phyloP scores from a whole-genome alignment of 2,797 vertebrate species.

The Dallia pectoralis region DNA sequence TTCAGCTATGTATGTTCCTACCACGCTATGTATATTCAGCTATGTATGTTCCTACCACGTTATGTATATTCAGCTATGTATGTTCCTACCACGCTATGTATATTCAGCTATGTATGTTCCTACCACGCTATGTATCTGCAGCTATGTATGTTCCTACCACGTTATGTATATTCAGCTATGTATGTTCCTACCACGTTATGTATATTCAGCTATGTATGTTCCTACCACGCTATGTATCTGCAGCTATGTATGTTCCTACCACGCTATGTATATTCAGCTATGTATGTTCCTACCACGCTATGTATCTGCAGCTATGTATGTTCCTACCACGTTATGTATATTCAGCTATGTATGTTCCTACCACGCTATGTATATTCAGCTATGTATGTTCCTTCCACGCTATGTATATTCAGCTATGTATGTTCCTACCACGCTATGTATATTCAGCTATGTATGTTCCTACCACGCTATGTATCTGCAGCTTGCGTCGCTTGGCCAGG shows the following conservation, averaged over 20 bases:
- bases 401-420: neutral
- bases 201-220: neutral
- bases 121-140: neutral
- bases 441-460: conserved; percentile 45
- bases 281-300: conserved; percentile 78
- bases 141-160: conserved; percentile 75
- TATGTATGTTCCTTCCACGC: too few species aligned
- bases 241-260: too few species aligned
- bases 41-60: too few species aligned
- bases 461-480: conserved; percentile 90
- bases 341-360: too few species aligned
- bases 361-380: too few species aligned
- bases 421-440: conserved; percentile 75
- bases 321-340: too few species aligned
- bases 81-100: conserved; percentile 84
- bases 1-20: conserved; percentile 61
- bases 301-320: conserved; percentile 92
- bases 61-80: neutral
- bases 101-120: too few species aligned
- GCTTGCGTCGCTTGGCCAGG: conserved; percentile 86
- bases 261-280: neutral
- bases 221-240: conserved; percentile 91
- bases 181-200: too few species aligned
- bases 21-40: conserved; percentile 88
- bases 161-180: conserved; percentile 88